Evolutionary conservation across 1,140 invertebrate species (phyloP).

Genomic region (Periplaneta americana): DNA sequence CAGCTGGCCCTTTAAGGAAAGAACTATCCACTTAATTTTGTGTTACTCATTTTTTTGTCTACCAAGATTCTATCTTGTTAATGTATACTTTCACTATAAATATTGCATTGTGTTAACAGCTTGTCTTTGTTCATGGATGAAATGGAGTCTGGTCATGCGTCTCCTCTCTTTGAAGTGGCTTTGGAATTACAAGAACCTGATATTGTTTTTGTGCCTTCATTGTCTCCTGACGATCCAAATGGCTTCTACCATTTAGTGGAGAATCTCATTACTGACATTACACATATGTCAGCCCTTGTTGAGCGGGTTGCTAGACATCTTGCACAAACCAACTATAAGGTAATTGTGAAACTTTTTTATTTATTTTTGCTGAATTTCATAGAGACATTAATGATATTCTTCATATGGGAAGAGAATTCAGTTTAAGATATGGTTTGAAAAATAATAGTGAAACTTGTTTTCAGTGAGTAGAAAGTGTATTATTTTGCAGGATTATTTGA

Average conservation of each 20-base stretch:
- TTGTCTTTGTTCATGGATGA: slow-evolving; percentile 41
- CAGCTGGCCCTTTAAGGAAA: no score
- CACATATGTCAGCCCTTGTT: not conserved
- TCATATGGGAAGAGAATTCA: no score
- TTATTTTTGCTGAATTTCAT: not conserved
- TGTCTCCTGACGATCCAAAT: slow-evolving; percentile 47
- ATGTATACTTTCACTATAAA: no score
- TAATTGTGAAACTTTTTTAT: not conserved
- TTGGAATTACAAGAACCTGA: slow-evolving; percentile 55
- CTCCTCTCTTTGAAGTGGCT: slow-evolving; percentile 54
- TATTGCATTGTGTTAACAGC: slow-evolving; percentile 31
- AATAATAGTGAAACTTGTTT: no score
- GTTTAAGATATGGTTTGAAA: no score
- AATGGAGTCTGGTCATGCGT: slow-evolving; percentile 34
- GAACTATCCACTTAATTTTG: no score
- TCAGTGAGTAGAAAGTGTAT: no score
- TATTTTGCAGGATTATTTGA: no score
- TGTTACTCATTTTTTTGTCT: no score
- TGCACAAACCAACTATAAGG: not conserved
- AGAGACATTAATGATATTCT: no score
- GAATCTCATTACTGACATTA: not conserved
- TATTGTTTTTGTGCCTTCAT: slow-evolving; percentile 54
- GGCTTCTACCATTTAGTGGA: slow-evolving; percentile 52
- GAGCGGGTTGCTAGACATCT: not conserved
- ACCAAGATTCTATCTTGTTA: no score